A percentile compares a stretch with the other conserved stretches of the same genome.
Evolutionary conservation across 1,140 invertebrate genomes (phyloP).

Genomic region (Spodoptera frugiperda): DNA sequence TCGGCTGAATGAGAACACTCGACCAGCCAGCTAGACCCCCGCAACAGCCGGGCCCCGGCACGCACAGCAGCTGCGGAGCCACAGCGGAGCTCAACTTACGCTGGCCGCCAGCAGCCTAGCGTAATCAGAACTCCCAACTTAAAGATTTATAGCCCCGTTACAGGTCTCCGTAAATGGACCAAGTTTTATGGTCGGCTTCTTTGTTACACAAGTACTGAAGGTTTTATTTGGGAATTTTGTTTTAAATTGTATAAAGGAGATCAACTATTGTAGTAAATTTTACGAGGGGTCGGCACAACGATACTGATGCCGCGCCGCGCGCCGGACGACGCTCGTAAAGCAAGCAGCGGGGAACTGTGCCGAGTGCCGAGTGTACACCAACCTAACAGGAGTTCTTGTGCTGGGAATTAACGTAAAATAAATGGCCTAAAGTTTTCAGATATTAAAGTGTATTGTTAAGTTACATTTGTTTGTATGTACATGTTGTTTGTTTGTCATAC

Average conservation of each 20-base stretch:
- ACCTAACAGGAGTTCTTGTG: too few relatives aligned
- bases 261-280: constrained; percentile 46
- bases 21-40: constrained; percentile 45
- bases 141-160: constrained; percentile 26
- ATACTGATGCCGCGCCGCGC: constrained; percentile 26
- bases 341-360: neutral
- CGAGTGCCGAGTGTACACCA: too few relatives aligned
- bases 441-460: too few relatives aligned
- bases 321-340: constrained; percentile 34
- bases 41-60: neutral
- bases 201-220: constrained; percentile 38
- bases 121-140: constrained; percentile 36
- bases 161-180: constrained; percentile 34
- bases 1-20: constrained; percentile 42
- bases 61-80: neutral
- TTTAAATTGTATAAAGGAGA: constrained; percentile 46
- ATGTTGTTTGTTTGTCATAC: too few relatives aligned
- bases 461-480: too few relatives aligned
- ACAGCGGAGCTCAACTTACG: neutral
- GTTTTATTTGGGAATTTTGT: constrained; percentile 44
- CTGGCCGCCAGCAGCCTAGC: constrained; percentile 5
- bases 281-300: constrained; percentile 31
- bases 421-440: too few relatives aligned
- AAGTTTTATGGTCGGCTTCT: constrained; percentile 26
- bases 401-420: too few relatives aligned